Evolutionary conservation across 2,797 vertebrate genomes (phyloP), one percentile per base, ranked within the genome.

Genomic region (Limnodromus scolopaceus): DNA sequence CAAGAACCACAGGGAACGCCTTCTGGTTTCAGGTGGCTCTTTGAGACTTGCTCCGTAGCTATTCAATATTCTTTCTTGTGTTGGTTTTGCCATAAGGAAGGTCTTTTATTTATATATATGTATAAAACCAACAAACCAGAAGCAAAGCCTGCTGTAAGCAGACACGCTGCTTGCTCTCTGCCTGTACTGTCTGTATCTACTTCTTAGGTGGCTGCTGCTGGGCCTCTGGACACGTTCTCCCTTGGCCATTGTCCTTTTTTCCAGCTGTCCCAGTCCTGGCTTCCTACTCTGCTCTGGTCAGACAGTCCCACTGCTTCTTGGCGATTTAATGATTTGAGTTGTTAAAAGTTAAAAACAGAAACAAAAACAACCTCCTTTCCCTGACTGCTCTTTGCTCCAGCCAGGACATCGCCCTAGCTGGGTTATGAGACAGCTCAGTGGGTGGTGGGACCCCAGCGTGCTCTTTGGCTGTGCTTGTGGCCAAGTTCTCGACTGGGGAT

Each of bases 161-260:
- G 64, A 36, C 11, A 11, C 3, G 16, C 34, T 27, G 30, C 15
- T 51, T 45, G 25, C 8, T 57, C 5, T 38, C 34, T 91, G 20
- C 20, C 45, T 22, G 20, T 46, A 22, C 38, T 89, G 11, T 46
- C 45, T 46, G 20, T 46, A 22, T 20, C 13, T n/a, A 22, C n/a
- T 77, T 27, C 5, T 20, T 11, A 5, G n/a, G 66, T 75, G 46
- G 5, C 43, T 12, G 36, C 18, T 49, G 9, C 28, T 39, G 64
- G 19, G 22, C 43, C 78, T 4, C 1, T 4, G 0, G 20, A 51
- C 6, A 7, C 23, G 46, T 39, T 38, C 16, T 80, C 71, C 8
- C 1, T 10, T 24, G 55, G 11, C 1, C 0, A 22, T 17, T 0
- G 0, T 30, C 14, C 36, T n/a, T 4, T 68, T 51, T 46, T 46